Evolutionary conservation across 2,888 invertebrate species (phyloP).

Genomic region (Gisinianus flammeolus): DNA sequence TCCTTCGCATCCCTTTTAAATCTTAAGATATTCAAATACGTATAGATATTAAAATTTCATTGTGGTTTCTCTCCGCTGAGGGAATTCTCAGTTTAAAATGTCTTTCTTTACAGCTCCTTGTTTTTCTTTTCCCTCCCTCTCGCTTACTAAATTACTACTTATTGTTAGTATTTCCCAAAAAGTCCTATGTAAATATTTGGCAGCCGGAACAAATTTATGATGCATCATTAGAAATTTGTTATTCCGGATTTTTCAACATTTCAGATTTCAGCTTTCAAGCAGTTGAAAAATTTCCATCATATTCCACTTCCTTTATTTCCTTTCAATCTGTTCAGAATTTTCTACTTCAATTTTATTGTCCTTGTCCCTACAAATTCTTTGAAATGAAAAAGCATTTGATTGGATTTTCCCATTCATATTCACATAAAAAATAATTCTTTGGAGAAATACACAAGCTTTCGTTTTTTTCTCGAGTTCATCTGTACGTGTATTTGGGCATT

Average conservation of each 20-base stretch:
- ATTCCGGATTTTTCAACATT: background rate
- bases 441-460: background rate
- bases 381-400: too few relatives aligned
- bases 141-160: too few relatives aligned
- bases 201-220: conserved; percentile 20
- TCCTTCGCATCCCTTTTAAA: background rate
- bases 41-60: background rate
- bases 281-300: background rate
- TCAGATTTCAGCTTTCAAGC: background rate
- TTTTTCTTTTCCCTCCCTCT: conserved; percentile 8
- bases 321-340: too few relatives aligned
- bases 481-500: background rate
- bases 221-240: background rate
- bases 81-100: background rate
- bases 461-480: background rate
- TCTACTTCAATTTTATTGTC: too few relatives aligned
- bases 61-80: background rate
- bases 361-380: too few relatives aligned
- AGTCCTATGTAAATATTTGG: too few relatives aligned
- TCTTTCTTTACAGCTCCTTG: background rate
- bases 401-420: too few relatives aligned
- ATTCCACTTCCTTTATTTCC: too few relatives aligned
- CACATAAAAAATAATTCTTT: too few relatives aligned
- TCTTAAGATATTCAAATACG: background rate
- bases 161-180: too few relatives aligned